Percentiles rank a stretch among this genome's conserved stretches.
These are phyloP conservation scores for Scleropages formosus DNA, from an alignment of 2,797 vertebrate genomes.

Conservation along the genomic window DNA sequence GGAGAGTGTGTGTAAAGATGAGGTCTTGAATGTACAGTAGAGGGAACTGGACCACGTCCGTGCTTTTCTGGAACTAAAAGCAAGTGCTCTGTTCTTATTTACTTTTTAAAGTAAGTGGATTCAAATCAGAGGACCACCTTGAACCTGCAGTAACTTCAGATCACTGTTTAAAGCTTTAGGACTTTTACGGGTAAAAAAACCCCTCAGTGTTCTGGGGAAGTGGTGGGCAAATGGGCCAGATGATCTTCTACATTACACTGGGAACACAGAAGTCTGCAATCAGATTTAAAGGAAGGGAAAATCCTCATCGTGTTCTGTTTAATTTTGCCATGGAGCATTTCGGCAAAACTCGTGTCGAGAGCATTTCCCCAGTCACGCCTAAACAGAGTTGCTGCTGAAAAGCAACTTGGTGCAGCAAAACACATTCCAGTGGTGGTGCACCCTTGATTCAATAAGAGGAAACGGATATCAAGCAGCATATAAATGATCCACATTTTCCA, in stretches of 20 bases:
- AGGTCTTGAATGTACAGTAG: slow-evolving; percentile 44
- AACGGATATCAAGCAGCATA: slow-evolving; percentile 7
- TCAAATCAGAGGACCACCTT: slow-evolving; percentile 49
- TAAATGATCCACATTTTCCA: slow-evolving; percentile 15
- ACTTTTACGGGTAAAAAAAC: slow-evolving; percentile 1
- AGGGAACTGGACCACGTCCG: slow-evolving; percentile 26
- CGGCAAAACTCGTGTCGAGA: slow-evolving; percentile 17
- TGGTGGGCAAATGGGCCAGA: slow-evolving; percentile 25
- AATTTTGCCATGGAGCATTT: slow-evolving; percentile 34
- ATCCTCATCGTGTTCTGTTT: slow-evolving; percentile 34
- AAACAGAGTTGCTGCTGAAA: slow-evolving; percentile 22
- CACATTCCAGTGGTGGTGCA: not conserved
- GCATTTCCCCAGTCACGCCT: slow-evolving; percentile 19
- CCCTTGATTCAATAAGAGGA: slow-evolving; percentile 10
- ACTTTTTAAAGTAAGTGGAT: slow-evolving; percentile 39
- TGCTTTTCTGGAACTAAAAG: slow-evolving; percentile 28
- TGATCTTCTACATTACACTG: slow-evolving; percentile 34
- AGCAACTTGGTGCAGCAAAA: not conserved
- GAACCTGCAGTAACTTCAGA: slow-evolving; percentile 40
- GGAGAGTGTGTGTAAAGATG: slow-evolving; percentile 38
- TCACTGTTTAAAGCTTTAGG: slow-evolving; percentile 37
- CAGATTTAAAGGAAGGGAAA: slow-evolving; percentile 33
- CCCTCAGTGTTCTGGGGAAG: slow-evolving; percentile 14
- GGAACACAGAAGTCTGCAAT: slow-evolving; percentile 30
- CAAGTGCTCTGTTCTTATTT: slow-evolving; percentile 40